Evolutionary conservation across 2,113 vertebrate genomes (phyloP).

Genomic region (Chaenogobius annularis): DNA sequence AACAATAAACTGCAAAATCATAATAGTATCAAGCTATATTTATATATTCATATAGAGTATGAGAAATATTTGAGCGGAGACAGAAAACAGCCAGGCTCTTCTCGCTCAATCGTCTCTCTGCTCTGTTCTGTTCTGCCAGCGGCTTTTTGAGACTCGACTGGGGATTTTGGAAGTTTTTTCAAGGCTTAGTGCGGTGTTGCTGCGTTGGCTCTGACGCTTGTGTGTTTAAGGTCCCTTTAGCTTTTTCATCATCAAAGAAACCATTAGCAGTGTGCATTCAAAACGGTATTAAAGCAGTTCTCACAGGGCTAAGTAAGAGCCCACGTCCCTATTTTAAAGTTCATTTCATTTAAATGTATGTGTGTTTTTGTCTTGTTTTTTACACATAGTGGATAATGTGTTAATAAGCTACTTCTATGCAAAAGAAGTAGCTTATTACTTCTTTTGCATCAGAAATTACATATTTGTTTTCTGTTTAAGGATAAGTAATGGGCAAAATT

Average conservation of each 20-base stretch:
- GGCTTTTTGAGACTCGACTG: constrained; percentile 33
- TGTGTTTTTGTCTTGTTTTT: background rate
- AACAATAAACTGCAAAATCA: background rate
- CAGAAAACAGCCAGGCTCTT: constrained; percentile 27
- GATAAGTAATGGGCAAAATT: no score
- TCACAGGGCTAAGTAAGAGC: constrained; percentile 19
- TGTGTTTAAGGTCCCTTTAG: constrained; percentile 16
- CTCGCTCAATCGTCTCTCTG: constrained; percentile 18
- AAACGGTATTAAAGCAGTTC: constrained; percentile 18
- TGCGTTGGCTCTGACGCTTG: background rate
- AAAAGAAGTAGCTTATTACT: no score
- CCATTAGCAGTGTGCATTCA: constrained; percentile 18
- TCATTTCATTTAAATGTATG: background rate
- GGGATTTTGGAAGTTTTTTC: constrained; percentile 43
- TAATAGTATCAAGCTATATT: constrained; percentile 14
- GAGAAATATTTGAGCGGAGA: constrained; percentile 31
- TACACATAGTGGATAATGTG: background rate
- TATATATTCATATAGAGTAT: constrained; percentile 7
- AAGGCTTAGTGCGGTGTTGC: constrained; percentile 23
- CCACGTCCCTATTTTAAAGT: constrained; percentile 7
- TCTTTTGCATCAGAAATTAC: no score
- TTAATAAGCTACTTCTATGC: background rate
- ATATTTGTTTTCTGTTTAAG: no score
- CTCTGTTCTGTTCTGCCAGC: constrained; percentile 38
- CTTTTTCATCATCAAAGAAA: constrained; percentile 37